These are phyloP conservation scores for Caenorhabditis remanei DNA, from an alignment of 1,140 invertebrate genomes.

Conservation along the genomic window DNA sequence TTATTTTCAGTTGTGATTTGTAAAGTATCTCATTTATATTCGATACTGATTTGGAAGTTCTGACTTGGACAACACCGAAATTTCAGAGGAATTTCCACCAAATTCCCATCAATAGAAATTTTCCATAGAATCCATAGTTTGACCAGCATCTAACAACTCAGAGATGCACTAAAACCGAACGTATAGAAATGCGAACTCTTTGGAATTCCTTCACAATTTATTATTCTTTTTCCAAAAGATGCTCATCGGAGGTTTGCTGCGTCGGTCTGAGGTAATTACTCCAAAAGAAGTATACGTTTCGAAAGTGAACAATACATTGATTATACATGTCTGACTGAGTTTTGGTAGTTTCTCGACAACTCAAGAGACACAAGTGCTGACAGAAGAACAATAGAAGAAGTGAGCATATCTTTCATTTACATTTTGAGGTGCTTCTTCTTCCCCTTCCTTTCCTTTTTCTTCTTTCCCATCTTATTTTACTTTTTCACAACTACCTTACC, in stretches of 20 bases:
- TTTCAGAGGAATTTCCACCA: too few relatives aligned
- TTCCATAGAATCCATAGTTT: too few relatives aligned
- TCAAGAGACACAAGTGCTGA: slow-evolving; percentile 18
- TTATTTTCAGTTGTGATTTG: too few relatives aligned
- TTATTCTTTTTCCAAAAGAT: neutral
- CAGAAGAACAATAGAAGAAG: slow-evolving; percentile 1
- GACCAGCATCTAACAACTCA: too few relatives aligned
- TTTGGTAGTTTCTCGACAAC: neutral
- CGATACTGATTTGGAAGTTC: too few relatives aligned
- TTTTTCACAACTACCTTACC: slow-evolving; percentile 4
- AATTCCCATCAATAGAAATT: too few relatives aligned
- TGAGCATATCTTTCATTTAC: slow-evolving; percentile 48
- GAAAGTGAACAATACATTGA: slow-evolving; percentile 4
- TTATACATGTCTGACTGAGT: slow-evolving; percentile 38
- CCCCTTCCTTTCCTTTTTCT: neutral
- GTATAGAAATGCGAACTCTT: neutral
- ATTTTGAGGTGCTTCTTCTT: slow-evolving; percentile 54
- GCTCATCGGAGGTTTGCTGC: neutral
- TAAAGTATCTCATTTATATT: too few relatives aligned
- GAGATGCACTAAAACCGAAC: too few relatives aligned
- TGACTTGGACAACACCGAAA: too few relatives aligned
- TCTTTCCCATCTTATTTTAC: neutral
- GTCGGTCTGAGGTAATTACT: neutral
- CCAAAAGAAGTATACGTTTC: neutral
- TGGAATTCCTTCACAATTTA: neutral